Percentiles rank a stretch among this genome's conserved stretches.
Conservation (phyloP, 1,140 invertebrate genomes). For the Aphelinus atriplicis region DNA sequence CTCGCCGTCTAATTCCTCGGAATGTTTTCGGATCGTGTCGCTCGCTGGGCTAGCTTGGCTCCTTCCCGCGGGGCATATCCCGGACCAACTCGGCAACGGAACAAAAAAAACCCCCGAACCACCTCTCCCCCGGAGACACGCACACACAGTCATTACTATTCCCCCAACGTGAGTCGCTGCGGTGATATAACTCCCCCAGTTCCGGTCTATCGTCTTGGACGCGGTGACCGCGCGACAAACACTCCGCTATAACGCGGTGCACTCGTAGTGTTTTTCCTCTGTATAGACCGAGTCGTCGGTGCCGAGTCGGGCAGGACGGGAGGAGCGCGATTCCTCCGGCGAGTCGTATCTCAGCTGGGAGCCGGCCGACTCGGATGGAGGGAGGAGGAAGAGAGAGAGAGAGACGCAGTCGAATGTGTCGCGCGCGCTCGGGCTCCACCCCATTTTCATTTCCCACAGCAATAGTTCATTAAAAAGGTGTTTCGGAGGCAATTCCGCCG, state of each 20-base stretch:
- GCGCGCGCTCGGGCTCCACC: slow-evolving; percentile 52
- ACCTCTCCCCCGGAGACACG: no score
- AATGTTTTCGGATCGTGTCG: slow-evolving; percentile 57
- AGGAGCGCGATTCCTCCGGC: slow-evolving; percentile 18
- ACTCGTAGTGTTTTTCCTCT: no score
- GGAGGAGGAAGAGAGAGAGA: slow-evolving; percentile 22
- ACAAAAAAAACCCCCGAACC: no score
- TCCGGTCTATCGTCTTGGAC: no score
- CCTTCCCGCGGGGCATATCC: slow-evolving; percentile 41
- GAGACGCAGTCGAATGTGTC: slow-evolving; percentile 28
- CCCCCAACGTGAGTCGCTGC: no score
- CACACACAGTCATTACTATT: no score
- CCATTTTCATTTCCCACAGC: slow-evolving; percentile 73
- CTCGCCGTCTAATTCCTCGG: slow-evolving; percentile 59
- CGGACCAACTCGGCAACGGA: no score
- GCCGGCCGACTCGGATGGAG: neutral
- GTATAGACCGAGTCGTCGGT: no score
- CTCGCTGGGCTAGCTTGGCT: slow-evolving; percentile 56
- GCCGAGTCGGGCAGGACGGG: neutral
- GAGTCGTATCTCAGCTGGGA: slow-evolving; percentile 26
- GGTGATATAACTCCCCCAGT: no score
- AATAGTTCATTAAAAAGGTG: slow-evolving; percentile 80
- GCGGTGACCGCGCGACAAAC: no score
- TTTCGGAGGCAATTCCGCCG: slow-evolving; percentile 74
- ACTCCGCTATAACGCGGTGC: no score